Percentiles rank a stretch among this genome's conserved stretches.
Evolutionary conservation across 1,140 invertebrate genomes (phyloP).

Genomic region (Drosophila ananassae): DNA sequence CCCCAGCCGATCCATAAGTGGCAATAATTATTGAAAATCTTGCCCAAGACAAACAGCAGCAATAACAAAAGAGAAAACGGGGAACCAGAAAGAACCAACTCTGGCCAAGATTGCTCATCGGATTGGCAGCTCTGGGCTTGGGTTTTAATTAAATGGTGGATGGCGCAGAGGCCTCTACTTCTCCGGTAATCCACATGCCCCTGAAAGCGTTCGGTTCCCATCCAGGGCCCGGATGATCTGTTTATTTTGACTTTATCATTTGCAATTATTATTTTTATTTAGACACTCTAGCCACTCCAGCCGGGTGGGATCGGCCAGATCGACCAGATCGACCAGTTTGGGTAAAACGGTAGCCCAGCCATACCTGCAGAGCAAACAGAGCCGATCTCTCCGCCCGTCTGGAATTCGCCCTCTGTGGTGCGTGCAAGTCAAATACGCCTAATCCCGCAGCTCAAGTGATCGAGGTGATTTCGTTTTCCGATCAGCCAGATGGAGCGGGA

Average conservation of each 20-base stretch:
- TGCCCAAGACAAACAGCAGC: conserved; percentile 73
- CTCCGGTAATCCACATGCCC: too few relatives aligned
- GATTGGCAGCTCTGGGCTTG: too few relatives aligned
- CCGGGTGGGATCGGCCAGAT: conserved; percentile 6
- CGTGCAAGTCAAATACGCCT: conserved; percentile 82
- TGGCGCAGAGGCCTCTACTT: too few relatives aligned
- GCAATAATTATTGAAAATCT: conserved; percentile 84
- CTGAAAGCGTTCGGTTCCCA: not conserved
- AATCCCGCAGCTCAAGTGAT: conserved; percentile 83
- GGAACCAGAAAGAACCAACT: conserved; percentile 11
- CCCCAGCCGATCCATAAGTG: conserved; percentile 66
- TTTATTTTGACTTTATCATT: conserved; percentile 81
- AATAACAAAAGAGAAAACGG: conserved; percentile 62
- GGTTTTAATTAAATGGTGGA: too few relatives aligned
- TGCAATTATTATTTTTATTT: conserved; percentile 83
- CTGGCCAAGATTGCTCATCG: not conserved
- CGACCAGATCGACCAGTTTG: conserved; percentile 14
- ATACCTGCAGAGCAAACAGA: conserved; percentile 37
- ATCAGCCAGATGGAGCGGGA: conserved; percentile 37
- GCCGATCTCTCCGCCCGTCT: conserved; percentile 14
- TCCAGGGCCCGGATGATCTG: conserved; percentile 62
- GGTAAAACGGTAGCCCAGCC: conserved; percentile 72
- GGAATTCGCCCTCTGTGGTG: conserved; percentile 51
- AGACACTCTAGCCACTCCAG: conserved; percentile 64
- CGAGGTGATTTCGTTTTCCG: conserved; percentile 79